Evolutionary conservation across 2,797 vertebrate genomes (phyloP), one percentile per base, ranked within the genome.

Genomic region (Vespertilio murinus): DNA sequence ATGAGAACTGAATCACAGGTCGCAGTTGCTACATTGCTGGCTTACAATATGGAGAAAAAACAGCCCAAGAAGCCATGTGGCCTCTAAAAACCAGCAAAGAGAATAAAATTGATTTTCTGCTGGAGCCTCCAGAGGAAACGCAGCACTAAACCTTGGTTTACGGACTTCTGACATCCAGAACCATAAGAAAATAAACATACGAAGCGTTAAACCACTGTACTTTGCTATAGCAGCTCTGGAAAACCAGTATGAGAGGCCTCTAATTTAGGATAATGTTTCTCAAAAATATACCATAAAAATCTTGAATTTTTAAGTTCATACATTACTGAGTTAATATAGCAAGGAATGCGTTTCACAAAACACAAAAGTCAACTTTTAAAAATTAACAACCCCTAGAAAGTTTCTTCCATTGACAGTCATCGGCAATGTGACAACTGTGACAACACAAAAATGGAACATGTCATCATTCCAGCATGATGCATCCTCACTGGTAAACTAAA

Each of bases 381-480:
- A 94, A 12, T 40, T 77, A 64, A 88, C 79, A 80, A 64, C 87
- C 59, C 45, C 69, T 17, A 79, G 20, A 3, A 30, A 65, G 40
- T 65, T 82, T 84, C 71, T 65, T 40, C 49, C 65, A 3, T 56
- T 95, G 70, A 95, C 17, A 89, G 61, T 84, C 20, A 74, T 64
- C n/a, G 13, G 75, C 94, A 91, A 93, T 74, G 71, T 75, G 42
- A 49, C 47, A 77, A 93, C 23, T 49, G 6, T 49, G 42, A 85
- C 61, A 95, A 79, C 9, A 74, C 17, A 64, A 64, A 96, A 95
- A 90, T 65, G 17, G 54, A 88, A 73, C 8, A 82, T 80, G 22
- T 67, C 40, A n/a, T 80, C n/a, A 61, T 88, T 77, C 22, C 73
- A 65, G 38, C 18, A 42, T 67, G 73, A 91, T 78, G 30, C 52